Evolutionary conservation across 1,140 invertebrate species (phyloP), one percentile per base, ranked within the genome.

Genomic region (Brachionus manjavacas): DNA sequence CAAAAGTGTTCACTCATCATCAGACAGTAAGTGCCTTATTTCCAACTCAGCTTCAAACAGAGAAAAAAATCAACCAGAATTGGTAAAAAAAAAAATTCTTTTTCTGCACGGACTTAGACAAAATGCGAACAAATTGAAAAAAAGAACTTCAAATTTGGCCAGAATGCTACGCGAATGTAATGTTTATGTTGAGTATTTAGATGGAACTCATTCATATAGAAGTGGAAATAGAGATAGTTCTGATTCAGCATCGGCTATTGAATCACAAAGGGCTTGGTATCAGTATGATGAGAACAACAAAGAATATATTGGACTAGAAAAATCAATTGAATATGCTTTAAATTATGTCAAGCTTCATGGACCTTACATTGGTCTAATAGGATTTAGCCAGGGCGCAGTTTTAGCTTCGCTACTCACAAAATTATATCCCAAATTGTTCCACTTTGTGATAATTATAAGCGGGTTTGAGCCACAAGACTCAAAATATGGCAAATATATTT

Each of bases 111-210:
- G 81, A 39, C 43, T 68, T 35, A 35, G 39, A 25, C 81, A 83
- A 72, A 70, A 46, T 70, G 14, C 81, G 2, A 83, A 83, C 35
- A 83, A 68, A 43, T 4, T 83, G 11, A 83, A 83, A 70, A 68
- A 68, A 70, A 68, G 81, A 55, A n/a, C 39, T 20, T 9, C 7
- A 64, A 11, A n/a, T 43, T n/a, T 68, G 4, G 8, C 20, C 3
- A 23, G 14, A 20, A 4, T 81, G 3, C 11, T 64, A 8, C 23
- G 41, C 20, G 52, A 60, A 64, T 20, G 16, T 1, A 81, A 81
- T 35, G 52, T 35, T 2, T 1, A 64, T 16, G 11, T 60, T 4
- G 39, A 0, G 0, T 81, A 35, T 81, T 81, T 81, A 46, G 23
- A 81, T 25, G 79, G 79, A 14, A 81, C 81, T 9, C 60, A 68